Percentiles rank a stretch among this genome's conserved stretches.
Evolutionary conservation across 2,888 invertebrate genomes (phyloP).

Genomic region (Luffia ferchaultella): DNA sequence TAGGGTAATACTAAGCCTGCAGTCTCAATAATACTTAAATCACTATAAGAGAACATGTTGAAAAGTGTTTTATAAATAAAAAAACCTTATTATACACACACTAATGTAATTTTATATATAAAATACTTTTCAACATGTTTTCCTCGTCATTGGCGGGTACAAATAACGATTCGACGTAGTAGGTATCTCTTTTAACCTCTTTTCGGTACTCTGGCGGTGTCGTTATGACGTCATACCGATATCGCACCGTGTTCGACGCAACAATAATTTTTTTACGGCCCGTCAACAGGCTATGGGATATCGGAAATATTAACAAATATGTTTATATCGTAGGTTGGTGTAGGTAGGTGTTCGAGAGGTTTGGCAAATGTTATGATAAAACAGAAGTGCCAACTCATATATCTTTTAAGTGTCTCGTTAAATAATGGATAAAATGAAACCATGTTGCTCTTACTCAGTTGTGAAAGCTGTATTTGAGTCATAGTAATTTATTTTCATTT

Average conservation of each 20-base stretch:
- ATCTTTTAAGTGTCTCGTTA: too few relatives aligned
- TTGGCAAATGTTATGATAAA: background rate
- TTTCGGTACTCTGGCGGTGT: too few relatives aligned
- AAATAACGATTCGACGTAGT: background rate
- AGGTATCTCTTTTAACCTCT: background rate
- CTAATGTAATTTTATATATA: background rate
- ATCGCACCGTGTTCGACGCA: background rate
- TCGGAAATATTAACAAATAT: background rate
- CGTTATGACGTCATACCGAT: background rate
- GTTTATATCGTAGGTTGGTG: background rate
- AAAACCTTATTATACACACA: background rate
- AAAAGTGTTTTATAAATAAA: background rate
- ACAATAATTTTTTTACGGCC: conserved; percentile 1
- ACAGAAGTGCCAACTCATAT: background rate
- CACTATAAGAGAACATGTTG: background rate
- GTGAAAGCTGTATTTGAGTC: background rate
- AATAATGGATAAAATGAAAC: too few relatives aligned
- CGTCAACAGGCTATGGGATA: background rate
- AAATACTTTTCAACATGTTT: background rate
- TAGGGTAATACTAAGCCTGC: too few relatives aligned
- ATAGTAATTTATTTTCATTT: background rate
- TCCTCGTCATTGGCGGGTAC: background rate
- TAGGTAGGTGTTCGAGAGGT: background rate
- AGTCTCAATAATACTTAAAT: background rate
- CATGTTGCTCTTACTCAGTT: too few relatives aligned